A percentile compares a stretch with the other conserved stretches of the same genome.
Evolutionary conservation across 2,888 invertebrate species (phyloP).

Genomic region (Euclidia mi): DNA sequence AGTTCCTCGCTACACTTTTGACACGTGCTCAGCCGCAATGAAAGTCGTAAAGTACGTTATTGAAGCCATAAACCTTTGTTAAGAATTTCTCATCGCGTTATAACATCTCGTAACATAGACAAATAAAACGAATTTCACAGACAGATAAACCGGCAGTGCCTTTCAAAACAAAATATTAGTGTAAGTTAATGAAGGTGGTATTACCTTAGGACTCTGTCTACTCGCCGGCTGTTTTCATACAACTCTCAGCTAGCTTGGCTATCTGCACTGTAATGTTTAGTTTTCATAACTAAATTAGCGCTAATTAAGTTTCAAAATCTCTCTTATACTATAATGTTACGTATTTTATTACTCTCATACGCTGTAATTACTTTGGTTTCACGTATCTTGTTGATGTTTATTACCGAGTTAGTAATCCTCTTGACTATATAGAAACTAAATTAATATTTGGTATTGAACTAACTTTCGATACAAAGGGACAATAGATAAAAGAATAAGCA

Average conservation of each 20-base stretch:
- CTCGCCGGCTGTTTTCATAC: constrained; percentile 50
- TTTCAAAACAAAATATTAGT: constrained; percentile 67
- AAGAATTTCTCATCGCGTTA: constrained; percentile 80
- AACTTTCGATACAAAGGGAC: constrained; percentile 50
- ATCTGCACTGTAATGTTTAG: constrained; percentile 37
- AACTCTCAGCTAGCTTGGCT: constrained; percentile 30
- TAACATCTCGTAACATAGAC: constrained; percentile 69
- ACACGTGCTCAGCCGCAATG: constrained; percentile 77
- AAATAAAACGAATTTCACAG: constrained; percentile 68
- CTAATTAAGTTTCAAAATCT: constrained; percentile 34
- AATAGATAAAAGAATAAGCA: constrained; percentile 71
- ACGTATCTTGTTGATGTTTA: background rate
- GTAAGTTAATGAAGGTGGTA: constrained; percentile 62
- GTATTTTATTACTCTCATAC: constrained; percentile 1
- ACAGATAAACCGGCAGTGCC: too few relatives aligned
- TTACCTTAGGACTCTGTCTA: constrained; percentile 55
- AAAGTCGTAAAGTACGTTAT: constrained; percentile 82
- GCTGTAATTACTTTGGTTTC: constrained; percentile 3
- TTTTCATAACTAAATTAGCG: constrained; percentile 36
- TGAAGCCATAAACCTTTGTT: constrained; percentile 83
- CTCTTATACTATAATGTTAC: constrained; percentile 24
- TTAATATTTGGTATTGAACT: constrained; percentile 36
- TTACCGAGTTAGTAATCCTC: constrained; percentile 4
- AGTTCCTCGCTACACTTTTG: constrained; percentile 67
- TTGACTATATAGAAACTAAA: constrained; percentile 21